Base-by-base conservation (phyloP, 2,888 invertebrate species). In the Stramonita haemastoma region DNA sequence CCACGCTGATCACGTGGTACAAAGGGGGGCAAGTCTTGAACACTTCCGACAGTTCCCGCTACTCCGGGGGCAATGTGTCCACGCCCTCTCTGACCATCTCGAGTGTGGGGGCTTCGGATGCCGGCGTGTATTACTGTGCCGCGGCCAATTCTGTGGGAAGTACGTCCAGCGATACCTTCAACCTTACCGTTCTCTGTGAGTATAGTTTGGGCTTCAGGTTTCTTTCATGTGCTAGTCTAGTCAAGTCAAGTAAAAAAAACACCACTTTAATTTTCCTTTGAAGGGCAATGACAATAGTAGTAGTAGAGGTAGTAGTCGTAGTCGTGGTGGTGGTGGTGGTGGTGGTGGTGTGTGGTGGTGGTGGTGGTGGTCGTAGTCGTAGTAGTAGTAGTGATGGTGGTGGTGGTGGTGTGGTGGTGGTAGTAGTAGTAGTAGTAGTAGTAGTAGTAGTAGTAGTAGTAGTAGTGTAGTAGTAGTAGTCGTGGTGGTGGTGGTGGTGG, bases 1-100 rank as follows among this genome's bases (percentile, higher is more conserved):
- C 73, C 22, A 73, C 70, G 84, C 46, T 73, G 19, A 6, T 89
- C 46, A 56, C 73, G 32, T 89, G 89, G 89, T 84, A 85, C 70
- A 73, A 85, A 32, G 73, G 70, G 29, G 89, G 85, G 15, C 70
- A 85, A 73, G 60, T 57, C 11, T 26, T 89, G 34, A n/a, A 89
- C 77, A 84, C 84, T 15, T 70, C 85, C 46, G 46, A 73, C 73
- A 87, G 13, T 17, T 8, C n/a, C 17, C 36, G n/a, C 19, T 87
- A 87, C 73, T 87, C 87, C 4, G 87, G 87, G 70, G 87, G 73
- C n/a, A 56, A 26, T 6, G 26, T 17, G 19, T 19, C 26, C n/a
- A 17, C n/a, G 4, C 70, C 87, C 46, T 46, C 32, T n/a, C 73
- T 87, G n/a, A 87, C 87, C 46, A 87, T 87, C n/a, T 2, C 73